Percentiles rank a stretch among this genome's conserved stretches.
Evolutionary conservation across 2,888 invertebrate species (phyloP).

Genomic region (Nipponacmea schrenckii): DNA sequence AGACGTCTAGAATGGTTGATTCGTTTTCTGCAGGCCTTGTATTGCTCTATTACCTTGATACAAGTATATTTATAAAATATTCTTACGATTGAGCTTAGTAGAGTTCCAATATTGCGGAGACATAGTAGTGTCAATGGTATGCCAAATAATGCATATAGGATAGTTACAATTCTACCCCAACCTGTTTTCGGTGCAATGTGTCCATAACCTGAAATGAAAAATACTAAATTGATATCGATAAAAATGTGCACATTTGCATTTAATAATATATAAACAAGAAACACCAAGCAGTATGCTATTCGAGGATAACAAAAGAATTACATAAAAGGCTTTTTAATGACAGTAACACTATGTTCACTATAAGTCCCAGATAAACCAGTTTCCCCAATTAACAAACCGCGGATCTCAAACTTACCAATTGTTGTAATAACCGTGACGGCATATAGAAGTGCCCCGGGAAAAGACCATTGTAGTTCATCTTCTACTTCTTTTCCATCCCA

Average conservation of each 20-base stretch:
- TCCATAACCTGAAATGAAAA: constrained; percentile 84
- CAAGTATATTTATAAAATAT: constrained; percentile 73
- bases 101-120: constrained; percentile 92
- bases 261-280: too few relatives aligned
- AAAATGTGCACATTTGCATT: too few relatives aligned
- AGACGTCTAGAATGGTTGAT: background rate
- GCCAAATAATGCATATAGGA: constrained; percentile 92
- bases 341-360: too few relatives aligned
- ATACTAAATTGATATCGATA: background rate
- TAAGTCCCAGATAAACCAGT: too few relatives aligned
- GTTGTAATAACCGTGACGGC: constrained; percentile 88
- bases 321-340: too few relatives aligned
- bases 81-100: constrained; percentile 89
- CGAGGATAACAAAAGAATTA: too few relatives aligned
- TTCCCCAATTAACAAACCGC: too few relatives aligned
- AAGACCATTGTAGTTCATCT: constrained; percentile 80
- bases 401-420: constrained; percentile 75
- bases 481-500: constrained; percentile 75
- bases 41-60: constrained; percentile 15
- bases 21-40: background rate
- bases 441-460: constrained; percentile 85
- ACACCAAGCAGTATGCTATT: too few relatives aligned
- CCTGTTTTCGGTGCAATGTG: constrained; percentile 92
- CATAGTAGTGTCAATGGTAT: constrained; percentile 95
- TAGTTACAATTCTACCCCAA: constrained; percentile 86